A percentile compares a stretch with the other conserved stretches of the same genome.
phyloP scores from a whole-genome alignment of 2,888 invertebrate genomes.

The Polydrusus tereticollis region DNA sequence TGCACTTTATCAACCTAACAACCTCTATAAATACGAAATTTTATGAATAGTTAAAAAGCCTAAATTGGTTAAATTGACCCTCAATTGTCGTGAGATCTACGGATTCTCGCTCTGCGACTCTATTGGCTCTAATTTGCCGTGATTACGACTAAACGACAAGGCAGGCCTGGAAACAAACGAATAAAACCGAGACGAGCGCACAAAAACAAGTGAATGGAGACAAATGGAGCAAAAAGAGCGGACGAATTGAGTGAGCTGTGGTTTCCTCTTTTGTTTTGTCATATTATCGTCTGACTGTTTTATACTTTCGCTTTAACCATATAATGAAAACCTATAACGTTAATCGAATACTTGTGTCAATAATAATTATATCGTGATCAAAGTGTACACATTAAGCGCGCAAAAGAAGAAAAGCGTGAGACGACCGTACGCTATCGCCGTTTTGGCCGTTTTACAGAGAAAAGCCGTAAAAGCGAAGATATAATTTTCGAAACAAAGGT shows the following conservation, averaged over 20 bases:
- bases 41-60: slow-evolving; percentile 68
- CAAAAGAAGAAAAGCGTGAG: slow-evolving; percentile 4
- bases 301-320: too few relatives aligned
- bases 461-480: slow-evolving; percentile 38
- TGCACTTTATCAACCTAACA: slow-evolving; percentile 48
- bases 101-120: slow-evolving; percentile 44
- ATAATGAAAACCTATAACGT: too few relatives aligned
- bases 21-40: slow-evolving; percentile 66
- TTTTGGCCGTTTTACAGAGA: slow-evolving; percentile 29
- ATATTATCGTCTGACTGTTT: slow-evolving; percentile 21
- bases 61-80: slow-evolving; percentile 68
- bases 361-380: too few relatives aligned
- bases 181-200: slow-evolving; percentile 40
- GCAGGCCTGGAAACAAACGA: slow-evolving; percentile 44
- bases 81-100: slow-evolving; percentile 66
- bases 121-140: slow-evolving; percentile 67
- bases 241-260: slow-evolving; percentile 32
- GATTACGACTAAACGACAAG: slow-evolving; percentile 57
- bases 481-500: slow-evolving; percentile 41
- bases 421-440: background rate
- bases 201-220: slow-evolving; percentile 39
- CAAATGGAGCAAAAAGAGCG: slow-evolving; percentile 36
- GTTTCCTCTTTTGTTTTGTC: slow-evolving; percentile 39
- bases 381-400: background rate
- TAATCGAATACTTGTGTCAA: too few relatives aligned